A percentile compares a stretch with the other conserved stretches of the same genome.
These are phyloP conservation scores for Sebastes paucispinis DNA, from an alignment of 2,797 vertebrate species.

Conservation along the genomic window DNA sequence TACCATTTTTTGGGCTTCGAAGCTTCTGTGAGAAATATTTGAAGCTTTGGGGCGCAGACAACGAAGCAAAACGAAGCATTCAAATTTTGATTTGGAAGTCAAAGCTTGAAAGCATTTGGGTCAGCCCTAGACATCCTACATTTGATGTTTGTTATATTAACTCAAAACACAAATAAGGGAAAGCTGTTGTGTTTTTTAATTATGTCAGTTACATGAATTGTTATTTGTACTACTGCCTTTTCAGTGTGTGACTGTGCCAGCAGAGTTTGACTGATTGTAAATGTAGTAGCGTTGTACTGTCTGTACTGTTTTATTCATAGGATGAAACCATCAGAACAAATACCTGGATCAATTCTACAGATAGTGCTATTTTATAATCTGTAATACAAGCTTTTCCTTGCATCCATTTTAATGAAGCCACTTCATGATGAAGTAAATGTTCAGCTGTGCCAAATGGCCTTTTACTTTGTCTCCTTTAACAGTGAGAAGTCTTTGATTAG, in stretches of 20 bases:
- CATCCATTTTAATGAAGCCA: neutral
- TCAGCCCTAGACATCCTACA: neutral
- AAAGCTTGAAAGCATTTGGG: no score
- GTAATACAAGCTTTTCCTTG: neutral
- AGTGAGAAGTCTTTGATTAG: neutral
- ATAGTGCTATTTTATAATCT: neutral
- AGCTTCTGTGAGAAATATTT: no score
- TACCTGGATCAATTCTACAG: neutral
- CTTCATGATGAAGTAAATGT: neutral
- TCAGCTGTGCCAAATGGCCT: neutral
- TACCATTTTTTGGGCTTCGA: no score
- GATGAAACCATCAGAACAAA: neutral
- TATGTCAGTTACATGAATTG: neutral
- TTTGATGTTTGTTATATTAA: neutral
- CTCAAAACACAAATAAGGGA: neutral
- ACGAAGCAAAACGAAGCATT: no score
- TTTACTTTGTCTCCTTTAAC: neutral
- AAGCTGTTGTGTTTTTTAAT: neutral
- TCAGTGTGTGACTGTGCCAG: constrained; percentile 26
- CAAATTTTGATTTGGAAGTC: no score
- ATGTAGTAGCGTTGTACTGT: constrained; percentile 1
- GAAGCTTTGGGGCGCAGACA: no score
- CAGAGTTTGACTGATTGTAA: constrained; percentile 7
- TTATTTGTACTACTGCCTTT: constrained; percentile 19
- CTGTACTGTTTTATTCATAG: constrained; percentile 1